These are phyloP conservation scores for Drosophila miranda DNA, from an alignment of 1,140 invertebrate genomes.

Conservation along the genomic window DNA sequence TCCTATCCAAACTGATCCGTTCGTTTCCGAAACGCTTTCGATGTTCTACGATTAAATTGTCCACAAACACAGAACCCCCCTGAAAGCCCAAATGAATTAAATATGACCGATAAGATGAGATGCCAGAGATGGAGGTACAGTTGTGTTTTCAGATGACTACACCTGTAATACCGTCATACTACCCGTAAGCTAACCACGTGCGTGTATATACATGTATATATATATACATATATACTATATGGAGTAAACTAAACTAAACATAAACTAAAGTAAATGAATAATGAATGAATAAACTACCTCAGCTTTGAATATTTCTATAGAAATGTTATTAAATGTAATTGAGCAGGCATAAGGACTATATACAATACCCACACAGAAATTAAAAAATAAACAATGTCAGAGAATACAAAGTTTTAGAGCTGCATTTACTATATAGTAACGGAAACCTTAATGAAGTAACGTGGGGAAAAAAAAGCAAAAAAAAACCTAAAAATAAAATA, in stretches of 20 bases:
- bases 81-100: too few species aligned
- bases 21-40: background rate
- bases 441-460: constrained; percentile 26
- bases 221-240: constrained; percentile 42
- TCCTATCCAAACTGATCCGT: background rate
- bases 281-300: constrained; percentile 75
- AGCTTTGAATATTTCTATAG: constrained; percentile 80
- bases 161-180: too few species aligned
- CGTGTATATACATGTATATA: constrained; percentile 15
- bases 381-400: constrained; percentile 40
- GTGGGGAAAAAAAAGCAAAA: constrained; percentile 23
- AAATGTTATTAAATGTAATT: constrained; percentile 77
- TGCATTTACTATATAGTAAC: constrained; percentile 74
- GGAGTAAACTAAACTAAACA: constrained; percentile 44
- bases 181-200: constrained; percentile 6
- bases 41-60: too few species aligned
- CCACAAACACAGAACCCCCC: too few species aligned
- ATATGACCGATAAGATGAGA: too few species aligned
- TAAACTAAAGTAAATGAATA: constrained; percentile 52
- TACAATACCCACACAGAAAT: constrained; percentile 29
- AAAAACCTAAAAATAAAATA: constrained; percentile 37
- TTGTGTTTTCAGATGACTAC: too few species aligned
- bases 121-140: too few species aligned
- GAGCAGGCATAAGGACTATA: constrained; percentile 39
- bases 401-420: constrained; percentile 69